These are phyloP conservation scores for Burhinus bistriatus DNA, from an alignment of 2,113 vertebrate species.

Conservation along the genomic window DNA sequence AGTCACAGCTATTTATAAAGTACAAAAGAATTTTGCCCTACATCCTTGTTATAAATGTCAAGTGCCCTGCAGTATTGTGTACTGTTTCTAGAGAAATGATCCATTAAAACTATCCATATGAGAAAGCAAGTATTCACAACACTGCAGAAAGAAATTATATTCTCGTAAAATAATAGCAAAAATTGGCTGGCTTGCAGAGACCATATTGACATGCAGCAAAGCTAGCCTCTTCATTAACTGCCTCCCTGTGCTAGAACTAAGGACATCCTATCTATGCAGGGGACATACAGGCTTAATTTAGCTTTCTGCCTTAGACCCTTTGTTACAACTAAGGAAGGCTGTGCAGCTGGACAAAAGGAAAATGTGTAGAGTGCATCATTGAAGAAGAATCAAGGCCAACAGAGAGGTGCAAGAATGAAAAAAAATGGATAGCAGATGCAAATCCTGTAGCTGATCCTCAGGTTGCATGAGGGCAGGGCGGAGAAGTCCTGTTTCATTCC, in stretches of 20 bases:
- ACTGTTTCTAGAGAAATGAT: slow-evolving; percentile 19
- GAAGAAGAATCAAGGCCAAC: background rate
- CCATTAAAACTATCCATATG: slow-evolving; percentile 26
- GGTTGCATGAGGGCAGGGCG: background rate
- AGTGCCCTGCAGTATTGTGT: background rate
- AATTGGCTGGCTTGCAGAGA: background rate
- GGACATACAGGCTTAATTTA: background rate
- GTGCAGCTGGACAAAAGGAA: background rate
- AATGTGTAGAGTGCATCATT: background rate
- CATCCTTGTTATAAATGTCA: slow-evolving; percentile 43
- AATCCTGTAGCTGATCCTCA: background rate
- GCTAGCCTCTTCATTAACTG: background rate
- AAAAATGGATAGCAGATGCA: background rate
- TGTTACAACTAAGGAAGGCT: background rate
- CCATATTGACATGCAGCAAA: background rate
- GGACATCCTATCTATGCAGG: background rate
- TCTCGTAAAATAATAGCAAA: background rate
- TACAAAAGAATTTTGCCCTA: background rate
- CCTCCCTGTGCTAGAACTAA: background rate
- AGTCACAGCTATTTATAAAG: background rate
- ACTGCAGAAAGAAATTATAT: slow-evolving; percentile 11
- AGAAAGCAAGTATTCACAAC: slow-evolving; percentile 1
- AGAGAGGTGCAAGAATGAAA: background rate
- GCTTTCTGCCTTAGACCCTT: background rate
- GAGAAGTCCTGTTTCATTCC: background rate